phyloP scores from a whole-genome alignment of 92 coral and sea anemone genomes.

The Isaurus tuberculatus region DNA sequence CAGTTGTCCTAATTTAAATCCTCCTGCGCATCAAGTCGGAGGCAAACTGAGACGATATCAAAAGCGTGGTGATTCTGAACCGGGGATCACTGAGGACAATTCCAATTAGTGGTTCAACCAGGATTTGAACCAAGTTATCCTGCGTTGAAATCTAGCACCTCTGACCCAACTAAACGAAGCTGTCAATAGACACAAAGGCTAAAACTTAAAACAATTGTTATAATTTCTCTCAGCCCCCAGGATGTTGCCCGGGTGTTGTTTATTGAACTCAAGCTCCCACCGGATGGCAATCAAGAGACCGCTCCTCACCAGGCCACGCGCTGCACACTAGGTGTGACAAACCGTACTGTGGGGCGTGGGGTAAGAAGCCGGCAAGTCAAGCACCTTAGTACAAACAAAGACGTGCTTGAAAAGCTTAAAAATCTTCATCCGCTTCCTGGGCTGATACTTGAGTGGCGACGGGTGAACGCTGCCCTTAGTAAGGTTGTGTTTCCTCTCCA shows the following conservation, averaged over 20 bases:
- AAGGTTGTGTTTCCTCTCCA: constrained; percentile 95
- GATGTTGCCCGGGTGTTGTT: constrained; percentile 92
- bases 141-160: no score
- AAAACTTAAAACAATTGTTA: background rate
- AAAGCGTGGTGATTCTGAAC: no score
- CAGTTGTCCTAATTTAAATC: no score
- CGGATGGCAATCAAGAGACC: constrained; percentile 74
- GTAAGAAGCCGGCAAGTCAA: constrained; percentile 67
- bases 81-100: no score
- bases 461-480: constrained; percentile 91
- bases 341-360: constrained; percentile 72
- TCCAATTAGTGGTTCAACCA: no score
- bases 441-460: constrained; percentile 92
- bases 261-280: constrained; percentile 90
- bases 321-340: constrained; percentile 71
- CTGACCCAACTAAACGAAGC: no score
- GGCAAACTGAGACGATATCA: no score
- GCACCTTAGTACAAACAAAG: constrained; percentile 92
- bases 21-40: no score
- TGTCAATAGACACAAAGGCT: no score
- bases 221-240: constrained; percentile 59
- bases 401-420: constrained; percentile 85
- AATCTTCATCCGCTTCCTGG: constrained; percentile 89
- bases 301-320: constrained; percentile 57
- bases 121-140: no score